Base-by-base conservation (phyloP, 53 echinoderm and acorn worm species). In the Holothuria scabra region DNA sequence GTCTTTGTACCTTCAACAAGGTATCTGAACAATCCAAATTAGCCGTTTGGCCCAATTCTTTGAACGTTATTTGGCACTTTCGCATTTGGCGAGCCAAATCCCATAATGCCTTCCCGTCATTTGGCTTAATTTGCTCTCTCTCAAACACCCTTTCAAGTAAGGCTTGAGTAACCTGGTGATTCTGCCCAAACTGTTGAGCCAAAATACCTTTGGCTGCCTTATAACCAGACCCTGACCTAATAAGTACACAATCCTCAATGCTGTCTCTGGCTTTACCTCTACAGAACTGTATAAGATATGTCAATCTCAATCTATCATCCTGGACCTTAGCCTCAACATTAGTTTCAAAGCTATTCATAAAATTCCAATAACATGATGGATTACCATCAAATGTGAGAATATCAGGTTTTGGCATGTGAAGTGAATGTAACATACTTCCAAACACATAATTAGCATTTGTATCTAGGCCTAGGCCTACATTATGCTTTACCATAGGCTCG, bases 321-420 rank as follows among this genome's bases (percentile, higher is more conserved):
- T 41, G 16, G n/a, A 46, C 70, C 38, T 69, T 79, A 25, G 5
- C 10, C 7, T n/a, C 85, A 80, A 89, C 68, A 41, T 85, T 85
- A 10, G 55, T 21, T 22, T 89, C 89, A 56, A 89, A 89, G 12
- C 35, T 60, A 29, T 66, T 89, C 18, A 85, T 46, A 49, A 88
- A 88, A 60, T 12, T 55, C 84, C 83, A 67, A 56, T 79, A 89
- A 29, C 80, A 28, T 20, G 38, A 32, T 22, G 89, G 89, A 57
- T 89, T 65, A 22, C 89, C 89, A 85, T 83, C 37, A 55, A 90
- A 86, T 26, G 28, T 61, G 41, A 74, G 46, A 18, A 90, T 72
- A 24, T 90, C 90, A 29, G 82, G 90, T 64, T 90, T 90, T 3
- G 90, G 90, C 68, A 90, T 62, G 60, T 86, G 86, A 33, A 90